Percentiles rank a stretch among this genome's conserved stretches.
phyloP scores from a whole-genome alignment of 2,888 invertebrate species.

The Lypha dubia region DNA sequence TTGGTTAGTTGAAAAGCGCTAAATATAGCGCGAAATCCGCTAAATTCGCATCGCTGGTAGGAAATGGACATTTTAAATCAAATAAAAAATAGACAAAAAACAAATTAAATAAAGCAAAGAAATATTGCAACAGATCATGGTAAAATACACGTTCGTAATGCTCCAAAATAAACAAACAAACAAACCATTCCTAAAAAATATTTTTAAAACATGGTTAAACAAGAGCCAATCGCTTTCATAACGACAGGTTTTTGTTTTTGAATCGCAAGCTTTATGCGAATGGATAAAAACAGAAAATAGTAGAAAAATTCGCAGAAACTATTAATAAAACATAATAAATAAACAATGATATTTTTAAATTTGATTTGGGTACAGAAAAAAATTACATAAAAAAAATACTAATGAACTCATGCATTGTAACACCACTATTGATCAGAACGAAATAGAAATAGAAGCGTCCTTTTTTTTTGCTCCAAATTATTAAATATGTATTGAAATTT shows the following conservation, averaged over 20 bases:
- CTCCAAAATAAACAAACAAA: constrained; percentile 67
- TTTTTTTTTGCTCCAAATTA: constrained; percentile 8
- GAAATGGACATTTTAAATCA: constrained; percentile 30
- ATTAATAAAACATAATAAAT: constrained; percentile 44
- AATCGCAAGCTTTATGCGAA: constrained; percentile 12
- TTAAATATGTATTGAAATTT: constrained; percentile 26
- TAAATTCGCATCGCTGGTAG: too few relatives aligned
- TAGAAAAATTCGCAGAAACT: constrained; percentile 48
- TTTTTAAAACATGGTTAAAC: constrained; percentile 61
- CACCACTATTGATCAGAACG: neutral
- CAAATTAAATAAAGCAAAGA: constrained; percentile 20
- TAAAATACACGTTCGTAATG: too few relatives aligned
- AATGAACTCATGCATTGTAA: constrained; percentile 18
- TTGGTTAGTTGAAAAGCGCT: too few relatives aligned
- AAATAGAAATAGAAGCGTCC: neutral
- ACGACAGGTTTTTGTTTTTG: neutral
- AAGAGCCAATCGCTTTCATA: constrained; percentile 45
- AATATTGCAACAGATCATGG: constrained; percentile 68
- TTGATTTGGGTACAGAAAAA: too few relatives aligned
- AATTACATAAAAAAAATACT: constrained; percentile 1
- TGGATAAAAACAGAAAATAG: constrained; percentile 46
- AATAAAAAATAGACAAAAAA: constrained; percentile 1
- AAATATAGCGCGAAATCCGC: too few relatives aligned
- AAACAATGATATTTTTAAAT: constrained; percentile 39
- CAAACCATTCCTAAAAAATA: constrained; percentile 68